Evolutionary conservation across 2,797 vertebrate species (phyloP), one percentile per base, ranked within the genome.

Genomic region (Epinephelus malabaricus): DNA sequence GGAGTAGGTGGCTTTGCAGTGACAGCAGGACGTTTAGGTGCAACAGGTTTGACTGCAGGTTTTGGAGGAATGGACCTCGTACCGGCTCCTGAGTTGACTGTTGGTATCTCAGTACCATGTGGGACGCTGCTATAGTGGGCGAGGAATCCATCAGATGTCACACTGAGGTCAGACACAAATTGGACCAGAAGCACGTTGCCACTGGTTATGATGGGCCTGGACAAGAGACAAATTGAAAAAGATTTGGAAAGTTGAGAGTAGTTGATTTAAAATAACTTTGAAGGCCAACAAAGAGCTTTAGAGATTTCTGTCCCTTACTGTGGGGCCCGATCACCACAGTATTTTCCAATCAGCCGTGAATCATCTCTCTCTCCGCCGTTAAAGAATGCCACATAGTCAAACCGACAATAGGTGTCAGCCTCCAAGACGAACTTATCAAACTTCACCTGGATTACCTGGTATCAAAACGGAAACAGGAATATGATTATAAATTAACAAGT

Each of bases 141-240:
- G 0, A 96, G 86, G 88, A 98, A 98, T 51, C 97, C 97, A 4
- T 98, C 97, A 0, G 94, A 96, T 0, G 96, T 97, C 81, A 97
- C 96, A 1, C 97, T 98, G 78, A 96, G 96, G 86, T 98, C 97
- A 0, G 97, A 98, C 64, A 98, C 97, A 23, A 98, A 98, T 90
- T 98, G 97, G n/a, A 98, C 96, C 81, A 97, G 92, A 8, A 98
- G 92, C 63, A 96, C 95, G 0, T 96, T 97, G 12, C 95, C 88
- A 10, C 80, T 95, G 0, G 95, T 96, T 14, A 94, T 86, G 47
- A 98, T 90, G 4, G 94, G 85, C 80, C 96, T 96, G 47, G 47
- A 75, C 2, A 69, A 50, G 19, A 88, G 11, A 84, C 1, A 65
- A 14, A 38, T 1, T 47, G 43, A 59, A 27, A 12, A 51, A 12